Evolutionary conservation across 2,113 vertebrate species (phyloP), one percentile per base, ranked within the genome.

Genomic region (Dendropsophus ebraccatus): DNA sequence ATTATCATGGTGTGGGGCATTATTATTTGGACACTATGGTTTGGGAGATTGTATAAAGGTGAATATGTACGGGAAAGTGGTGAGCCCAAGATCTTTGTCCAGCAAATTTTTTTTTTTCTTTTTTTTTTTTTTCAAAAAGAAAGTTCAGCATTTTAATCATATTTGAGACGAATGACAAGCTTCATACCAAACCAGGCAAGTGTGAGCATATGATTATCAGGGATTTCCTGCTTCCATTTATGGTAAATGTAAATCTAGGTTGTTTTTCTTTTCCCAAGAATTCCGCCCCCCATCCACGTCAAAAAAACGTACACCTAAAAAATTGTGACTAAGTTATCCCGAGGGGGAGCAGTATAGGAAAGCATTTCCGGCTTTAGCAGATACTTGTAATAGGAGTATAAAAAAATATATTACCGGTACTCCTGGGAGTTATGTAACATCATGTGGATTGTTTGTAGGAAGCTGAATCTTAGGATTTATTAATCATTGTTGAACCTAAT

Each of bases 251-350:
- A 75, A 74, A 58, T 7, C 2, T 60, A 8, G 47, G 5, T 25
- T 4, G 25, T 45, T 50, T 60, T 81, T 82, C 72, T 72, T 35
- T 19, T 12, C 8, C 8, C 8, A 41, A 41, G 41, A 60, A 67
- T 10, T 30, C 82, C 47, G 7, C 70, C 35, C 50, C 30, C n/a
- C 41, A 56, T 37, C 30, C 32, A 75, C 70, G 82, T 84, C 70
- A 60, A 74, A 69, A 30, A 30, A 41, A 28, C 37, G 32, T 2
- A 30, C 23, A 12, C 19, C 32, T 54, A 30, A n/a, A 72, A 83
- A 76, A 76, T 62, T 23, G 11, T 86, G 84, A 86, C 60, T 86
- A 76, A 79, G 9, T 79, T 70, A 86, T 79, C 84, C 84, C 30
- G n/a, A 76, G 47, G 72, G 75, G 37, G 60, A 17, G 17, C 28